Conservation (phyloP, 2,888 invertebrate species). For the Tetragnatha montana region DNA sequence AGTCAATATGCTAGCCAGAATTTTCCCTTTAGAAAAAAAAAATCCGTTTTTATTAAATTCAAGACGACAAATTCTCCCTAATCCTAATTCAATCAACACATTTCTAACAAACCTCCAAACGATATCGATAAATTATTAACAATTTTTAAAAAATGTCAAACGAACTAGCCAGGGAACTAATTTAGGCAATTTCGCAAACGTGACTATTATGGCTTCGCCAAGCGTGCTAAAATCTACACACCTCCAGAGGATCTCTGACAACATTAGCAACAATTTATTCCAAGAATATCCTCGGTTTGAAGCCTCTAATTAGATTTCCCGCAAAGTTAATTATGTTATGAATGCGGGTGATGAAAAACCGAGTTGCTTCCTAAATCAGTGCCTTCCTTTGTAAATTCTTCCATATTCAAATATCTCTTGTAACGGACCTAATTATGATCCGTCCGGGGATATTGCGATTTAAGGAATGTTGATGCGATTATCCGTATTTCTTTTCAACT, state of each 20-base stretch:
- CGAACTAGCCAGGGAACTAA: too few species aligned
- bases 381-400: neutral
- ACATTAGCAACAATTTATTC: neutral
- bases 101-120: too few species aligned
- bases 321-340: neutral
- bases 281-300: neutral
- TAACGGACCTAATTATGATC: neutral
- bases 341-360: neutral
- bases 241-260: neutral
- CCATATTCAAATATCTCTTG: neutral
- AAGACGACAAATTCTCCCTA: too few species aligned
- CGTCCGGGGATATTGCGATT: neutral
- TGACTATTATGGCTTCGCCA: neutral
- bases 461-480: neutral
- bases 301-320: neutral
- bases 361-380: neutral
- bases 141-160: too few species aligned
- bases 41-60: too few species aligned
- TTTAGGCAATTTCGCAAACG: too few species aligned
- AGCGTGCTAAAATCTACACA: neutral
- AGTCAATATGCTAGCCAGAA: too few species aligned
- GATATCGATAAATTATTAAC: too few species aligned
- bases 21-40: too few species aligned
- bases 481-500: neutral
- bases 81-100: too few species aligned